Percentiles rank a stretch among this genome's conserved stretches.
Conservation (phyloP, 1,140 invertebrate species). For the Aphelinus certus region DNA sequence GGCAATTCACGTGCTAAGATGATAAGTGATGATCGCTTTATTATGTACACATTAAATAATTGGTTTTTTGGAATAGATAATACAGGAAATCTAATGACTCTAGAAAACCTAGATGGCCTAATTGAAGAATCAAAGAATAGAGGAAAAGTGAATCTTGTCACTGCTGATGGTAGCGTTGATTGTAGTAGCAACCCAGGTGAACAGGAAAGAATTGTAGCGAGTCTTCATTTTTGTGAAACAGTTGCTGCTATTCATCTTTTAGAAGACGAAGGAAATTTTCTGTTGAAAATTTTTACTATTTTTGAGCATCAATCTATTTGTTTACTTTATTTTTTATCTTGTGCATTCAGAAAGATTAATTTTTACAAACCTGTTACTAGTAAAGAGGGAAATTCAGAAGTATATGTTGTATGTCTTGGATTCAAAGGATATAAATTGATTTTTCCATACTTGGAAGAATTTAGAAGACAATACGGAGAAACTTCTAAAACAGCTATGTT, state of each 20-base stretch:
- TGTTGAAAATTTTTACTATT: constrained; percentile 94
- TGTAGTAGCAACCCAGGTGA: constrained; percentile 84
- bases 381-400: constrained; percentile 93
- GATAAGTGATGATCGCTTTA: constrained; percentile 88
- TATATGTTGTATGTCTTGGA: constrained; percentile 83
- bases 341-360: constrained; percentile 76
- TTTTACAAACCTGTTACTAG: constrained; percentile 91
- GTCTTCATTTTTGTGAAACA: constrained; percentile 85
- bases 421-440: constrained; percentile 68
- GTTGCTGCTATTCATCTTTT: constrained; percentile 79
- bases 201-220: constrained; percentile 82
- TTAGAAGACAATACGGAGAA: constrained; percentile 67
- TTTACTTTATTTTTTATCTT: constrained; percentile 82
- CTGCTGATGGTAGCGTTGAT: constrained; percentile 93
- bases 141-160: constrained; percentile 73
- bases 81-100: constrained; percentile 83
- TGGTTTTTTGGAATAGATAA: constrained; percentile 89
- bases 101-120: constrained; percentile 74
- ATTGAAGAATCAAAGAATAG: constrained; percentile 58
- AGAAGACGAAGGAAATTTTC: constrained; percentile 77
- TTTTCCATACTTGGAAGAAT: constrained; percentile 59
- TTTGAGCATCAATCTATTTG: constrained; percentile 85
- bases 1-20: constrained; percentile 77
- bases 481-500: constrained; percentile 67
- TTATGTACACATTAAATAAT: constrained; percentile 77